Percentiles rank a stretch among this genome's conserved stretches.
phyloP scores from a whole-genome alignment of 2,113 vertebrate genomes.

The Apteryx owenii region DNA sequence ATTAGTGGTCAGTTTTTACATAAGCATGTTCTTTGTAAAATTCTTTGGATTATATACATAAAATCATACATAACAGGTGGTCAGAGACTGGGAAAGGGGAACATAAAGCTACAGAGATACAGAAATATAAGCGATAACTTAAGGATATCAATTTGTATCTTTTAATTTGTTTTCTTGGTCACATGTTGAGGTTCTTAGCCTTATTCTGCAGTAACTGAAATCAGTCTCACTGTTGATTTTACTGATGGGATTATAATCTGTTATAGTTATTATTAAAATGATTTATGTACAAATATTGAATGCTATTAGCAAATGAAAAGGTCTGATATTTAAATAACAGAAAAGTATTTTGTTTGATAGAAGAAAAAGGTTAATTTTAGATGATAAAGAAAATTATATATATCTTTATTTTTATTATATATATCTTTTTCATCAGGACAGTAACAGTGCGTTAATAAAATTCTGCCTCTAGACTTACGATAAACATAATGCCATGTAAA shows the following conservation, averaged over 20 bases:
- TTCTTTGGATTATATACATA: neutral
- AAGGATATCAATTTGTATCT: neutral
- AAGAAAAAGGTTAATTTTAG: neutral
- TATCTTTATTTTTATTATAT: neutral
- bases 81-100: neutral
- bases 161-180: neutral
- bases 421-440: neutral
- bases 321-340: neutral
- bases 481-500: neutral
- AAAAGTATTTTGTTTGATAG: rapidly evolving
- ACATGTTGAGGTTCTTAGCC: neutral
- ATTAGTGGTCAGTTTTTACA: rapidly evolving
- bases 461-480: neutral
- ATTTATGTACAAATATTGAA: neutral
- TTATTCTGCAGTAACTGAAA: neutral
- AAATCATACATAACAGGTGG: neutral
- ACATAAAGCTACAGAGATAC: rapidly evolving
- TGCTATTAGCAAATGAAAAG: neutral
- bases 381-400: neutral
- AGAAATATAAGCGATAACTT: neutral
- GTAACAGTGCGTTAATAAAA: neutral
- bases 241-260: neutral
- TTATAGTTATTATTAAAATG: rapidly evolving
- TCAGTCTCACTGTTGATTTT: neutral
- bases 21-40: neutral